These are phyloP conservation scores for Pseudotriccus pelzelni DNA, from an alignment of 2,797 vertebrate genomes.

Conservation along the genomic window DNA sequence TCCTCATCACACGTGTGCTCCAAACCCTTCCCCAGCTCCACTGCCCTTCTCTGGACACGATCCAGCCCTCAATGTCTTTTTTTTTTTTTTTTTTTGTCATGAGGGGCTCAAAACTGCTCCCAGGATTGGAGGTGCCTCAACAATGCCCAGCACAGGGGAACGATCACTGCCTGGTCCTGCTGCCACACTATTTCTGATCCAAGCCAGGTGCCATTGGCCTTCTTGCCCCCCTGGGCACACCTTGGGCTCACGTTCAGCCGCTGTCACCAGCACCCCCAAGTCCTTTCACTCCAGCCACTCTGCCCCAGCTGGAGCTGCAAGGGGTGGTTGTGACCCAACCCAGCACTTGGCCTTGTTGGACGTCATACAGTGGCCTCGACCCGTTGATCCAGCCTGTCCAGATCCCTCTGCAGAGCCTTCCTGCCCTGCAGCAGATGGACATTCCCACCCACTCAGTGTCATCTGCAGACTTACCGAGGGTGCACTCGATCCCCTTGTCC, in stretches of 20 bases:
- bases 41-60: accelerated
- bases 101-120: neutral
- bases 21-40: accelerated
- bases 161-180: neutral
- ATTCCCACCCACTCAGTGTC: neutral
- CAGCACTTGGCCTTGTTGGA: too few relatives aligned
- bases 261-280: too few relatives aligned
- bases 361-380: accelerated
- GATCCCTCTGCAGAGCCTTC: neutral
- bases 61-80: neutral
- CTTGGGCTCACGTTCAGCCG: too few relatives aligned
- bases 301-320: neutral
- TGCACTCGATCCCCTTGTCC: accelerated
- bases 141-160: neutral
- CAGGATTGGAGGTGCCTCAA: too few relatives aligned
- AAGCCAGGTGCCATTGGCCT: neutral
- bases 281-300: neutral
- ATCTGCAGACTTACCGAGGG: neutral
- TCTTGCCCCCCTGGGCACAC: neutral
- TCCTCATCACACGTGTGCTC: neutral
- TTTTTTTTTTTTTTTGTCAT: accelerated
- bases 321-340: neutral
- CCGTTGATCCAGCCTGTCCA: neutral
- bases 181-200: too few relatives aligned
- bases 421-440: neutral